phyloP scores from a whole-genome alignment of 2,113 vertebrate species.

The Silurus glanis region DNA sequence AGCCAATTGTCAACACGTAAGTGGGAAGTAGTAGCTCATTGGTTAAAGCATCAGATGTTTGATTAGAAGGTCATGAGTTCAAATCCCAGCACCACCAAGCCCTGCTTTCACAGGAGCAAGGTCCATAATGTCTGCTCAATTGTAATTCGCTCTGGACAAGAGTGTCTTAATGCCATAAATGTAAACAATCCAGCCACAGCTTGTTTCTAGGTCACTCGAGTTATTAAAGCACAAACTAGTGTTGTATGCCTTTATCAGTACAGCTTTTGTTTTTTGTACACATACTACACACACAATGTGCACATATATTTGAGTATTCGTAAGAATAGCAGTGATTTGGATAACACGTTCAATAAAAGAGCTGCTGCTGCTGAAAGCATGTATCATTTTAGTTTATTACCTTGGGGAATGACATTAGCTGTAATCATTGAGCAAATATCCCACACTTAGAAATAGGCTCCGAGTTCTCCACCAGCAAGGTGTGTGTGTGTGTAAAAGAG shows the following conservation, averaged over 20 bases:
- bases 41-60: too few species aligned
- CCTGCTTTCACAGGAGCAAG: too few species aligned
- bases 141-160: too few species aligned
- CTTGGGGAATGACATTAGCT: constrained; percentile 57
- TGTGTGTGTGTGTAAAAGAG: neutral
- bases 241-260: neutral
- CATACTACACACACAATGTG: too few species aligned
- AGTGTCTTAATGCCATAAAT: too few species aligned
- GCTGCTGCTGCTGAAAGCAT: constrained; percentile 6
- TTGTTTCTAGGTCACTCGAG: neutral
- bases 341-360: constrained; percentile 24
- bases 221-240: neutral
- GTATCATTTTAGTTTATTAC: constrained; percentile 61
- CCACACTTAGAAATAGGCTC: constrained; percentile 48
- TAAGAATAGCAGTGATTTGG: neutral
- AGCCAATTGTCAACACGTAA: too few species aligned
- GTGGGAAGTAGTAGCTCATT: too few species aligned
- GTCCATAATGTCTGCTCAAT: too few species aligned
- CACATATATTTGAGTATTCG: neutral
- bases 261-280: neutral
- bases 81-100: too few species aligned
- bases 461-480: constrained; percentile 44
- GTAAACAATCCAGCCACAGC: neutral
- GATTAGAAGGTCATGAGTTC: too few species aligned
- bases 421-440: constrained; percentile 50